Percentiles rank a stretch among this genome's conserved stretches.
phyloP scores from a whole-genome alignment of 2,113 vertebrate species.

The Oenanthe melanoleuca region DNA sequence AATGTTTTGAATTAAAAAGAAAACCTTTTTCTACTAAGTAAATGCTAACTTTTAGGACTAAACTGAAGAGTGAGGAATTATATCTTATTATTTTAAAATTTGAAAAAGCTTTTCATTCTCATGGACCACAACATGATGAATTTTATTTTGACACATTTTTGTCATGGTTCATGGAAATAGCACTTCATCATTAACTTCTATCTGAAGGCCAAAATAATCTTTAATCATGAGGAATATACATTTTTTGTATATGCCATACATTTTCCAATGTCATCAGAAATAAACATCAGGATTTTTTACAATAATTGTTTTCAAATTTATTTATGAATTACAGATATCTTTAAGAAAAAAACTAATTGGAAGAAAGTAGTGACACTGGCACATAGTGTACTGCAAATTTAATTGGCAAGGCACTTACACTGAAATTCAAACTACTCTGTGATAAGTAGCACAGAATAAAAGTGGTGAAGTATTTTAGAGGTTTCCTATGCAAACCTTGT shows the following conservation, averaged over 20 bases:
- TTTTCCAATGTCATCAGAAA: neutral
- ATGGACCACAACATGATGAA: neutral
- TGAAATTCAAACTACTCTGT: neutral
- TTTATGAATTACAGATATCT: neutral
- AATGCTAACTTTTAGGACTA: neutral
- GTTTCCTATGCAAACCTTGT: neutral
- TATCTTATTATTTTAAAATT: neutral
- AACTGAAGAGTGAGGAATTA: neutral
- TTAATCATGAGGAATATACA: neutral
- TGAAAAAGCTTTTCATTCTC: neutral
- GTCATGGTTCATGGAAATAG: neutral
- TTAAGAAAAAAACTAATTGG: neutral
- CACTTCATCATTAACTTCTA: neutral
- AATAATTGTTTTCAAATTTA: neutral
- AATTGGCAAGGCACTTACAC: neutral
- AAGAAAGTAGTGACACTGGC: neutral
- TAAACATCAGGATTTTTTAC: neutral
- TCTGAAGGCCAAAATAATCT: neutral
- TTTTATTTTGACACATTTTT: neutral
- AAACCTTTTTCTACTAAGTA: neutral
- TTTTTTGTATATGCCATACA: neutral
- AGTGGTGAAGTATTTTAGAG: neutral
- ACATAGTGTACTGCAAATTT: neutral
- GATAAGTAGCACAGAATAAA: neutral
- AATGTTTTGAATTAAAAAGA: neutral